These are phyloP conservation scores for Hermaeophaga mercurialis DNA, from an alignment of 2,888 invertebrate species.

Conservation along the genomic window DNA sequence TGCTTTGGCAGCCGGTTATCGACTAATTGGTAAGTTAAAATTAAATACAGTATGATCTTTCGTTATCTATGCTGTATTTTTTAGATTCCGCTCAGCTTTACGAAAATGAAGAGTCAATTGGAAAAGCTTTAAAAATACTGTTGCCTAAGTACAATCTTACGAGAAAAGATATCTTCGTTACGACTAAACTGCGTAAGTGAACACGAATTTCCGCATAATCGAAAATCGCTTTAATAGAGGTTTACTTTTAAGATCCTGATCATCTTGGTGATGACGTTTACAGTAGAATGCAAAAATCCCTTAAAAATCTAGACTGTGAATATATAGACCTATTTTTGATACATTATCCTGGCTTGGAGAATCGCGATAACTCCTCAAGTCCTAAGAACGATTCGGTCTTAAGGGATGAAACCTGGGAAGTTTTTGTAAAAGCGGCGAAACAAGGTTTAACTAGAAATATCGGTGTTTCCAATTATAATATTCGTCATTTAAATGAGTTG, in stretches of 20 bases:
- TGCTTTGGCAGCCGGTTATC: constrained; percentile 71
- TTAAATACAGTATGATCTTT: background rate
- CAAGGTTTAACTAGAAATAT: constrained; percentile 68
- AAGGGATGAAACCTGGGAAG: constrained; percentile 70
- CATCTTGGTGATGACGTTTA: constrained; percentile 63
- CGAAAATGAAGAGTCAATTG: constrained; percentile 74
- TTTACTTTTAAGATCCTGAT: constrained; percentile 59
- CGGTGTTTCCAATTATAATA: constrained; percentile 82
- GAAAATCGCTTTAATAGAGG: background rate
- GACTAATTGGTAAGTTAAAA: constrained; percentile 67
- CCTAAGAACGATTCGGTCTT: constrained; percentile 60
- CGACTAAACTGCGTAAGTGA: constrained; percentile 73
- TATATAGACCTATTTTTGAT: constrained; percentile 82
- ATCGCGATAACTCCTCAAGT: constrained; percentile 61
- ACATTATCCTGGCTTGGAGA: constrained; percentile 76
- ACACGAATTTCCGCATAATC: background rate
- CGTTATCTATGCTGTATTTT: constrained; percentile 3
- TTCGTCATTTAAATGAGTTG: constrained; percentile 71
- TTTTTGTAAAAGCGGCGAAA: constrained; percentile 67
- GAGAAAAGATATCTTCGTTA: constrained; percentile 79
- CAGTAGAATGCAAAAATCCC: constrained; percentile 61
- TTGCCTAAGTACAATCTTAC: constrained; percentile 71
- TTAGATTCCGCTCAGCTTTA: constrained; percentile 81
- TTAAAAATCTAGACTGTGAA: constrained; percentile 66
- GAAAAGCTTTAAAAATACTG: constrained; percentile 66